Conservation (phyloP, 2,888 invertebrate species). For the Alentia gelatinosa region DNA sequence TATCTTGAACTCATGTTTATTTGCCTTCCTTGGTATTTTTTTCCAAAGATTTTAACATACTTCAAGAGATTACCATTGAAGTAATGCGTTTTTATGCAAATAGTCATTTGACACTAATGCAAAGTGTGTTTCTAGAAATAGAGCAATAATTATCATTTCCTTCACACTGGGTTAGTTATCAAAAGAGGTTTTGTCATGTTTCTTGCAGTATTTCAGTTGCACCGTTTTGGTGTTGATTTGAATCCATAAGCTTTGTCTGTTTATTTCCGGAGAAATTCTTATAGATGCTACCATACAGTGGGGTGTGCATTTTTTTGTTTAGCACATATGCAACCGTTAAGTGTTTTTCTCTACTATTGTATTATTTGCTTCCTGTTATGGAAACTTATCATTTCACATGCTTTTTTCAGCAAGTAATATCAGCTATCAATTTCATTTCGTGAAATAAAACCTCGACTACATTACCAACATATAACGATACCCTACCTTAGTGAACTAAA, state of each 20-base stretch:
- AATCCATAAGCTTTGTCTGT: constrained; percentile 28
- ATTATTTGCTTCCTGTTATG: constrained; percentile 38
- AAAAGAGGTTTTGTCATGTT: constrained; percentile 33
- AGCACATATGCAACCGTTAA: constrained; percentile 6
- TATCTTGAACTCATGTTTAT: not conserved
- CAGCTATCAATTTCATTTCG: constrained; percentile 8
- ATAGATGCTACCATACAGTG: constrained; percentile 44
- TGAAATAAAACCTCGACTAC: not conserved
- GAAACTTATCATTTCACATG: not conserved
- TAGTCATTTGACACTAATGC: constrained; percentile 35
- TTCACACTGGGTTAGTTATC: constrained; percentile 37
- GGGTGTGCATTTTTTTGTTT: constrained; percentile 50
- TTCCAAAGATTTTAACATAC: not conserved
- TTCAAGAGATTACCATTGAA: not conserved
- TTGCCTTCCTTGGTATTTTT: not conserved
- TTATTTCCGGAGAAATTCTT: constrained; percentile 17
- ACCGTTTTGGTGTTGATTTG: constrained; percentile 31
- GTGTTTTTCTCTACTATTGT: constrained; percentile 20
- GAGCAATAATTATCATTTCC: not conserved
- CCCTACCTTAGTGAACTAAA: constrained; percentile 17
- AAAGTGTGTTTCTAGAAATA: constrained; percentile 20
- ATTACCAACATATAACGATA: constrained; percentile 29
- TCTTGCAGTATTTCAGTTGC: constrained; percentile 14
- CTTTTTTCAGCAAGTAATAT: constrained; percentile 16
- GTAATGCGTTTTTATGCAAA: constrained; percentile 23